Conservation (phyloP, 2,113 vertebrate genomes). For the Ornithorhynchus anatinus region DNA sequence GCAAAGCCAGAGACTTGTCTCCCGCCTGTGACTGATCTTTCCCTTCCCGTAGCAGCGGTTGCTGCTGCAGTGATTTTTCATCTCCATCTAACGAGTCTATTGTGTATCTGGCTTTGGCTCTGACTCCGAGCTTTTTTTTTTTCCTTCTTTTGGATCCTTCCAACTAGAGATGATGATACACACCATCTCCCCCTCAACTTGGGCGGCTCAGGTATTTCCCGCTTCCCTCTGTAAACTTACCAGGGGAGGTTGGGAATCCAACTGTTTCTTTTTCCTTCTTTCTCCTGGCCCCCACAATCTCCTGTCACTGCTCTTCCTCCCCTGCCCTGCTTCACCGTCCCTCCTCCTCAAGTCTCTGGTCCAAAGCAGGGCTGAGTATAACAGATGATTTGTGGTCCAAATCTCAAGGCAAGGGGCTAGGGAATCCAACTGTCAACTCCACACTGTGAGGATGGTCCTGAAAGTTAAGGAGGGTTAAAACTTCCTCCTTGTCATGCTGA, state of each 20-base stretch:
- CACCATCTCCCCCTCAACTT: background rate
- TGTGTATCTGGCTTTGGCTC: slow-evolving; percentile 49
- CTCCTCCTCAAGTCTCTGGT: too few relatives aligned
- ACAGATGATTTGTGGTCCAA: too few relatives aligned
- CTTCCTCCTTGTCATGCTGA: too few relatives aligned
- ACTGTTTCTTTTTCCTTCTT: background rate
- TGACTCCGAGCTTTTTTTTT: background rate
- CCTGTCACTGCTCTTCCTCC: too few relatives aligned
- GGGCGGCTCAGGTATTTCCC: background rate
- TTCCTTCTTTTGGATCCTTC: background rate
- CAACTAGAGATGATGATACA: slow-evolving; percentile 17
- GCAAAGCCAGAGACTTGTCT: slow-evolving; percentile 44
- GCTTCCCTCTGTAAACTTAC: background rate
- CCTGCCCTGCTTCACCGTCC: too few relatives aligned
- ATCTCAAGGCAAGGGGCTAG: too few relatives aligned
- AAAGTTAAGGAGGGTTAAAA: too few relatives aligned
- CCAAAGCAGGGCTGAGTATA: too few relatives aligned
- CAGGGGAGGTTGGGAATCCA: background rate
- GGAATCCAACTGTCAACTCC: too few relatives aligned
- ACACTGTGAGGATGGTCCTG: too few relatives aligned
- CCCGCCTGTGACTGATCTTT: slow-evolving; percentile 36
- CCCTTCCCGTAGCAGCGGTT: slow-evolving; percentile 41
- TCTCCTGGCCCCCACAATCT: background rate
- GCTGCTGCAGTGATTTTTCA: slow-evolving; percentile 74
- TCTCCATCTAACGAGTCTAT: slow-evolving; percentile 63